A percentile compares a stretch with the other conserved stretches of the same genome.
phyloP scores from a whole-genome alignment of 37 sponge, comb jelly and placozoan genomes.

The Agelas oroides region DNA sequence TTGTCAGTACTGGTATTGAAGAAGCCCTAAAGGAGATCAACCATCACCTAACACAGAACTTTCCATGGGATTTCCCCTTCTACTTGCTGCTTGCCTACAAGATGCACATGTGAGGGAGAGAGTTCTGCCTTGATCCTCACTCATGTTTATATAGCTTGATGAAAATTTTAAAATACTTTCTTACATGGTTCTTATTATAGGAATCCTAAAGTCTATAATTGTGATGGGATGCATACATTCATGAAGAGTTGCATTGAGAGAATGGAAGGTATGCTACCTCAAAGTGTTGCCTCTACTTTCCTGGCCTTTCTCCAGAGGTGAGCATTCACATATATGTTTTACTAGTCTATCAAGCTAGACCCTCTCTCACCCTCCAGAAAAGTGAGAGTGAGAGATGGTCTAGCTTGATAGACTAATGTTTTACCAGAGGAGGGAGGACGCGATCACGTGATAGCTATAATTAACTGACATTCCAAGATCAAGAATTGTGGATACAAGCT shows the following conservation, averaged over 20 bases:
- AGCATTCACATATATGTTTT: not conserved
- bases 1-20: conserved; percentile 32
- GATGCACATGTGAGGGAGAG: conserved; percentile 23
- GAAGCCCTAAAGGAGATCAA: conserved; percentile 8
- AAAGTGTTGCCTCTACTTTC: no score
- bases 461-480: no score
- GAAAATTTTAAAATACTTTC: no score
- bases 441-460: no score
- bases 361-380: no score
- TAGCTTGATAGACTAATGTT: no score
- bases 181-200: not conserved
- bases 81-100: conserved; percentile 40
- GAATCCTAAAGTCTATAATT: conserved; percentile 17
- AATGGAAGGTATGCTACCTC: not conserved
- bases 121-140: not conserved
- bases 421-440: no score
- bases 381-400: no score
- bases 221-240: conserved; percentile 48
- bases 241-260: conserved; percentile 35
- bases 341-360: no score
- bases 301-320: conserved; percentile 28
- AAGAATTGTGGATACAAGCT: no score
- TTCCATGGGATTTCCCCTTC: no score
- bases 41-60: conserved; percentile 8
- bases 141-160: no score